Base-by-base conservation (phyloP, 2,888 invertebrate genomes). In the Amaurobius ferox region DNA sequence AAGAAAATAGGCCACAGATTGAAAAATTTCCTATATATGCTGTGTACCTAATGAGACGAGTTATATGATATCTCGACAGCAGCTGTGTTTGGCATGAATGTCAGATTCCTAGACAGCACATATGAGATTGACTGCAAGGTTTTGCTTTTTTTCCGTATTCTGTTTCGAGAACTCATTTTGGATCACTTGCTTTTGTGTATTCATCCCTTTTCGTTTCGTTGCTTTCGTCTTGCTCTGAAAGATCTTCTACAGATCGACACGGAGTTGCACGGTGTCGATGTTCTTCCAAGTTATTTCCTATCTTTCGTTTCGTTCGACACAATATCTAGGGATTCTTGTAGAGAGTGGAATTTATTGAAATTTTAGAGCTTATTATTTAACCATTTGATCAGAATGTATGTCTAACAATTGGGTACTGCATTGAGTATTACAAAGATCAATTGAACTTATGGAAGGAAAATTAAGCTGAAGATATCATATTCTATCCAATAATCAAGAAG, bases 31-130 rank as follows among this genome's bases (percentile, higher is more conserved):
- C 19, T 71, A 66, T 72, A 71, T 77, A 72, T 85, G 72, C 77
- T 77, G 83, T 77, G 78, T 85, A 72, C 76, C 35, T 85, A 77
- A 85, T 85, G 44, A 78, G 77, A 70, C 66, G 67, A 61, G 77
- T 72, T 77, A 77, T 85, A 72, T 72, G 66, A 72, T 85, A 72
- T 77, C 77, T 72, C 77, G 66, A 64, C 44, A 23, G 39, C 83
- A 85, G 83, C 77, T 85, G 83, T n/a, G 71, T 64, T 13, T 23
- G 64, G 67, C 67, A 77, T 77, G 83, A 85, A 85, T 72, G 71
- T 85, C 83, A 77, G 77, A 85, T 85, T 74, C n/a, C 64, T 29
- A 35, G 35, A 40, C 32, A 0, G 6, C 32, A 71, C 66, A 29
- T 26, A 73, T 73, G 19, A n/a, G 44, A 73, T 73, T 74, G 74